phyloP scores from a whole-genome alignment of 2,888 invertebrate species.

The Erpobdella octoculata region DNA sequence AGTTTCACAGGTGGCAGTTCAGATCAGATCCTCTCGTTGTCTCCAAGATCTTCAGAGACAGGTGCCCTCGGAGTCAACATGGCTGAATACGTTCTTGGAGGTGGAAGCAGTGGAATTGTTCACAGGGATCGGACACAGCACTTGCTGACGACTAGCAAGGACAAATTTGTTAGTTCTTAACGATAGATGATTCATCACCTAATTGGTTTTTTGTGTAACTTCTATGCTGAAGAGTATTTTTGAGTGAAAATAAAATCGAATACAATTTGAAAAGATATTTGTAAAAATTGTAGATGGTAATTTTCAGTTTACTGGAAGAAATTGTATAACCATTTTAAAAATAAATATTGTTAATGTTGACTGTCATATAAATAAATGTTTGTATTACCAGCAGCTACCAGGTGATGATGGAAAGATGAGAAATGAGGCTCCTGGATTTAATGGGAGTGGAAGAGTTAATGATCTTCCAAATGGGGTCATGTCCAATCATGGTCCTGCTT shows the following conservation, averaged over 20 bases:
- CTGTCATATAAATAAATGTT: neutral
- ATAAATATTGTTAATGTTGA: neutral
- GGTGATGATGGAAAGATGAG: neutral
- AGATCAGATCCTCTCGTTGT: conserved; percentile 52
- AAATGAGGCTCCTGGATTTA: neutral
- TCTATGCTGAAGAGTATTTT: neutral
- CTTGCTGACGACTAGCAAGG: conserved; percentile 21
- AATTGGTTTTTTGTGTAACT: neutral
- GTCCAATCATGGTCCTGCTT: neutral
- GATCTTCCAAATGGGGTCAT: conserved; percentile 14
- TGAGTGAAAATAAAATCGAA: neutral
- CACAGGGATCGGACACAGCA: neutral
- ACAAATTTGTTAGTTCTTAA: too few species aligned
- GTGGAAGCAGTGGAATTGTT: conserved; percentile 31
- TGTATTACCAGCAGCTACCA: neutral
- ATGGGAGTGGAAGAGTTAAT: neutral
- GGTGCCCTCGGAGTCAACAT: conserved; percentile 86
- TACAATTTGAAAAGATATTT: neutral
- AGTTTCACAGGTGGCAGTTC: conserved; percentile 41
- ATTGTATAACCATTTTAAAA: neutral
- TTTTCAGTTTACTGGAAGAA: neutral
- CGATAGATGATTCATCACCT: neutral
- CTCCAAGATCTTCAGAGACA: conserved; percentile 74
- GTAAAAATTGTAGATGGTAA: neutral
- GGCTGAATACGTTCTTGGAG: conserved; percentile 94